phyloP scores from a whole-genome alignment of 2,113 vertebrate species.

The Poecilia latipinna region DNA sequence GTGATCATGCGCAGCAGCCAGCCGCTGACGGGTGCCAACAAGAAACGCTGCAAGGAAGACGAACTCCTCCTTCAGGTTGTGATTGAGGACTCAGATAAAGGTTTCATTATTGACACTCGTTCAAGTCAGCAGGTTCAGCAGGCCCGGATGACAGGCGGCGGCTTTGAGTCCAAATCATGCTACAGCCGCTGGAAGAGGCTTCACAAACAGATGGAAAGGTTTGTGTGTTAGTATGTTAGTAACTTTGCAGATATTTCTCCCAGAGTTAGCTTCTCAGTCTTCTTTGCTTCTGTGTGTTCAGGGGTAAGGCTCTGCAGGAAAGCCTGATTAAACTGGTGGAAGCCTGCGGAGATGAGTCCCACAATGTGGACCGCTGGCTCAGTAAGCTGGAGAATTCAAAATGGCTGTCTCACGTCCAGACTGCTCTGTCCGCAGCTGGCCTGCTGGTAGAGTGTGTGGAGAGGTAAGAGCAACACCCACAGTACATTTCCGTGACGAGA shows the following conservation, averaged over 20 bases:
- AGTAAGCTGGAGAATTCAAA: slow-evolving; percentile 84
- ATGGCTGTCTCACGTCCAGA: slow-evolving; percentile 88
- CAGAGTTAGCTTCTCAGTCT: not conserved
- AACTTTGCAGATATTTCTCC: not conserved
- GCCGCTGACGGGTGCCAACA: slow-evolving; percentile 83
- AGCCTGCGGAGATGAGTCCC: slow-evolving; percentile 77
- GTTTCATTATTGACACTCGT: slow-evolving; percentile 84
- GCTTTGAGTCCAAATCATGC: slow-evolving; percentile 83
- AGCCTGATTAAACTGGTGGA: slow-evolving; percentile 84
- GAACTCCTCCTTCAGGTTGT: slow-evolving; percentile 78
- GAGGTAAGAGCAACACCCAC: slow-evolving; percentile 72
- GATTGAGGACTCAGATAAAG: slow-evolving; percentile 61
- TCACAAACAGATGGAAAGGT: slow-evolving; percentile 86
- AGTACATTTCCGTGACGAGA: not conserved
- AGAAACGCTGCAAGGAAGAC: slow-evolving; percentile 82
- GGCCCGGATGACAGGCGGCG: slow-evolving; percentile 79
- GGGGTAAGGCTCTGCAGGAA: slow-evolving; percentile 85
- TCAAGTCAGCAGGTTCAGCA: slow-evolving; percentile 85
- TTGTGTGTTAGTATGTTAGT: not conserved
- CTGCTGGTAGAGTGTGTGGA: slow-evolving; percentile 87
- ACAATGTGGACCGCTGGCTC: slow-evolving; percentile 86
- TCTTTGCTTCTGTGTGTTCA: slow-evolving; percentile 48
- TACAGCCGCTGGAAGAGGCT: slow-evolving; percentile 83
- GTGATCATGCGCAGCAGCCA: slow-evolving; percentile 87
- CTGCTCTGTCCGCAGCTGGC: slow-evolving; percentile 82